Base-by-base conservation (phyloP, 2,797 vertebrate species). In the Catharus ustulatus region DNA sequence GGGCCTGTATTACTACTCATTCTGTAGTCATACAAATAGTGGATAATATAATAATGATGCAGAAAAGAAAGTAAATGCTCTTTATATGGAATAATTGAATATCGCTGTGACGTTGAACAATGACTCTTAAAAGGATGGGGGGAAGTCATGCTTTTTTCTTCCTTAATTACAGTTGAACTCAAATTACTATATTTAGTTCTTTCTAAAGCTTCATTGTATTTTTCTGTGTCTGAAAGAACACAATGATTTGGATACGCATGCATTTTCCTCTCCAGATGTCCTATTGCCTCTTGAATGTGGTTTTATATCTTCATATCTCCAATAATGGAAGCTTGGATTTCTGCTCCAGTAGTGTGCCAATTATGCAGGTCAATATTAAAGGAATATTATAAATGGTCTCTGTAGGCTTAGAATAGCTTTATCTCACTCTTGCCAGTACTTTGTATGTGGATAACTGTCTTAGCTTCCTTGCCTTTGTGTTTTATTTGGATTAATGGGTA, bases 81-180 rank as follows among this genome's bases (percentile, higher is more conserved):
- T 97, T 97, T 95, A 90, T 95, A 84, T 97, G 96, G 92, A 89
- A 91, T 96, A 96, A 97, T 93, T 96, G 95, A 97, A 94, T 94
- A 90, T 95, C 79, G 1, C 94, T 91, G 85, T 92, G 95, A 95
- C 91, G 94, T 93, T 94, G 95, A 96, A 94, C 92, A 96, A 93
- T 88, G 92, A 81, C 82, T 93, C 80, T 88, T 95, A 81, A 93
- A 95, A 95, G 79, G 89, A 87, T 63, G 89, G 85, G 48, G 83
- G 91, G 84, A 95, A 96, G 85, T 91, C 87, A 52, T 59, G 91
- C 79, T 96, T 97, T 95, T 89, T 93, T 89, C 92, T 85, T 72
- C 84, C 93, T 92, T 97, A 95, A 97, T 96, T 95, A 94, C 94
- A 95, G 94, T 52, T 69, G 73, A 94, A 83, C 84, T 89, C 75